phyloP scores from a whole-genome alignment of 2,888 invertebrate genomes.

The Platycheirus rosarum region DNA sequence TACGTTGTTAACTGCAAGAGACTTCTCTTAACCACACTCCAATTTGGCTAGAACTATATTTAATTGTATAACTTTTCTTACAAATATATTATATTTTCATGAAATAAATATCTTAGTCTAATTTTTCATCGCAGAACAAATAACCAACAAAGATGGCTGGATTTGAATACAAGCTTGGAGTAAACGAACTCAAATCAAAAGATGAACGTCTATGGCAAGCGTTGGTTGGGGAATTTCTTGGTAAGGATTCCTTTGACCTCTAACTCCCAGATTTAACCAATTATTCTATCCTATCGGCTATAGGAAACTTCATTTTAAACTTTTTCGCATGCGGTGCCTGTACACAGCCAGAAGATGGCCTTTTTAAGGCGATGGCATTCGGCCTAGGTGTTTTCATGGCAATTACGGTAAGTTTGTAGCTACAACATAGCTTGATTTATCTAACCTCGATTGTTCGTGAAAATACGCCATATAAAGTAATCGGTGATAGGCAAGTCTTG shows the following conservation, averaged over 20 bases:
- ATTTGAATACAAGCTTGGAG: slow-evolving; percentile 86
- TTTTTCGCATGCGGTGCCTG: slow-evolving; percentile 94
- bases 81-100: not conserved
- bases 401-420: slow-evolving; percentile 86
- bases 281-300: no score
- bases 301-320: slow-evolving; percentile 92
- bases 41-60: no score
- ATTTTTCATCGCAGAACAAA: slow-evolving; percentile 5
- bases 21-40: no score
- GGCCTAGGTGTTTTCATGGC: slow-evolving; percentile 93
- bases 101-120: no score
- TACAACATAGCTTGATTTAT: slow-evolving; percentile 6
- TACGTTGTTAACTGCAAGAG: no score
- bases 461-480: slow-evolving; percentile 28
- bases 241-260: slow-evolving; percentile 79
- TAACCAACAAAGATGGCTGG: slow-evolving; percentile 81
- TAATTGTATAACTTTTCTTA: not conserved
- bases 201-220: slow-evolving; percentile 89
- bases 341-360: slow-evolving; percentile 83
- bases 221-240: slow-evolving; percentile 93
- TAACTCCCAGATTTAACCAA: no score
- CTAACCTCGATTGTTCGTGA: no score
- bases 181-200: slow-evolving; percentile 88
- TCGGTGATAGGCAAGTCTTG: slow-evolving; percentile 8
- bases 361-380: slow-evolving; percentile 91